Evolutionary conservation across 2,797 vertebrate genomes (phyloP).

Genomic region (Echeneis naucrates): DNA sequence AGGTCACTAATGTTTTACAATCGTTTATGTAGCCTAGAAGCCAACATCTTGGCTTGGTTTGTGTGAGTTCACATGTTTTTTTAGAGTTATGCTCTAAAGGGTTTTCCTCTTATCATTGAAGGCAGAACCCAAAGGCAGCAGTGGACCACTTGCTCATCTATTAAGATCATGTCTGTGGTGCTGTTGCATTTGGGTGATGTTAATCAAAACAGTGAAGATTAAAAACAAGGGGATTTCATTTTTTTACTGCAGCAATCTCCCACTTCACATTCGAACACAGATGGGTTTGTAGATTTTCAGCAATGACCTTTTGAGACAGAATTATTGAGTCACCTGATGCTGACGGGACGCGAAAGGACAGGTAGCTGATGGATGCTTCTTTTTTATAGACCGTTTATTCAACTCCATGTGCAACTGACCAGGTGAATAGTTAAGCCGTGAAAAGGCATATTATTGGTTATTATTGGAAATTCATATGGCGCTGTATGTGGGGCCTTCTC

Average conservation of each 20-base stretch:
- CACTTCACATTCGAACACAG: constrained; percentile 21
- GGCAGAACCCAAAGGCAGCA: constrained; percentile 28
- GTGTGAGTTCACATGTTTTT: constrained; percentile 11
- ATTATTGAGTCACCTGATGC: neutral
- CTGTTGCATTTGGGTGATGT: constrained; percentile 29
- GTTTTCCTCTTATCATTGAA: neutral
- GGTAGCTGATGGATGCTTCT: neutral
- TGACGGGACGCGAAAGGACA: neutral
- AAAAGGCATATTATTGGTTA: neutral
- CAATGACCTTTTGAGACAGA: neutral
- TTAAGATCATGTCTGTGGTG: constrained; percentile 37
- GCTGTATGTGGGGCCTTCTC: no score
- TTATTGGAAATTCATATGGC: neutral
- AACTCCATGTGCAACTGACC: neutral
- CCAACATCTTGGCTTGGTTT: neutral
- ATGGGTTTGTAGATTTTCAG: neutral
- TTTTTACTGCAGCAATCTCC: constrained; percentile 22
- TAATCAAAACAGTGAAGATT: constrained; percentile 39
- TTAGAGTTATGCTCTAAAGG: constrained; percentile 7
- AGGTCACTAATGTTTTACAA: neutral
- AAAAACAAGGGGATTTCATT: constrained; percentile 13
- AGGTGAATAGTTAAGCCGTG: no score
- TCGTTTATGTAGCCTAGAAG: neutral
- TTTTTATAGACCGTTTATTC: neutral
- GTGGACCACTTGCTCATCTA: constrained; percentile 48